Evolutionary conservation across 2,888 invertebrate species (phyloP).

Genomic region (Eupithecia insigniata): DNA sequence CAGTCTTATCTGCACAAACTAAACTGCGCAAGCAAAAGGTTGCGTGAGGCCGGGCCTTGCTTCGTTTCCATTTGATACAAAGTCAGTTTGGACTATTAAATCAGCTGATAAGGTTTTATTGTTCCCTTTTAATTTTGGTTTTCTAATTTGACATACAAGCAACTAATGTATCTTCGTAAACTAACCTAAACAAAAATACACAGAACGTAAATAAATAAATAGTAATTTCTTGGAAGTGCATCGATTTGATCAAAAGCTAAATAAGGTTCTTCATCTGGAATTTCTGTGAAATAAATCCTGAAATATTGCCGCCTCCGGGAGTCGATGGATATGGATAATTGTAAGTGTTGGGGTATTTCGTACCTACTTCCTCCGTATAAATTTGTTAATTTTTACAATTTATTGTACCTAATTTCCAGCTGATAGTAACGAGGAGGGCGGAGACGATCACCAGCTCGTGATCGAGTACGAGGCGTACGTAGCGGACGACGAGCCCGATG

Average conservation of each 20-base stretch:
- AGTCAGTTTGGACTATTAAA: too few species aligned
- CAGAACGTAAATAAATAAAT: too few species aligned
- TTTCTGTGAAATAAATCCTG: not conserved
- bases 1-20: too few species aligned
- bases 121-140: too few species aligned
- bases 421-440: constrained; percentile 24
- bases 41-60: too few species aligned
- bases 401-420: constrained; percentile 7
- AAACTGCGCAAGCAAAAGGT: too few species aligned
- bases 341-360: not conserved
- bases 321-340: constrained; percentile 5
- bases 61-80: too few species aligned
- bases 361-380: not conserved
- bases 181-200: not conserved
- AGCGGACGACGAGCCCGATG: not conserved
- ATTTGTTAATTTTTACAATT: not conserved
- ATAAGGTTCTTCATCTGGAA: not conserved
- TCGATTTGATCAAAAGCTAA: not conserved
- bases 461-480: not conserved
- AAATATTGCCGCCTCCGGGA: not conserved
- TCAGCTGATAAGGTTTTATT: too few species aligned
- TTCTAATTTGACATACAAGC: not conserved
- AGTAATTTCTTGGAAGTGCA: not conserved
- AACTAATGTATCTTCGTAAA: not conserved
- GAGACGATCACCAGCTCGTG: not conserved